phyloP scores from a whole-genome alignment of 2,113 vertebrate species.

The Corythaeola cristata region DNA sequence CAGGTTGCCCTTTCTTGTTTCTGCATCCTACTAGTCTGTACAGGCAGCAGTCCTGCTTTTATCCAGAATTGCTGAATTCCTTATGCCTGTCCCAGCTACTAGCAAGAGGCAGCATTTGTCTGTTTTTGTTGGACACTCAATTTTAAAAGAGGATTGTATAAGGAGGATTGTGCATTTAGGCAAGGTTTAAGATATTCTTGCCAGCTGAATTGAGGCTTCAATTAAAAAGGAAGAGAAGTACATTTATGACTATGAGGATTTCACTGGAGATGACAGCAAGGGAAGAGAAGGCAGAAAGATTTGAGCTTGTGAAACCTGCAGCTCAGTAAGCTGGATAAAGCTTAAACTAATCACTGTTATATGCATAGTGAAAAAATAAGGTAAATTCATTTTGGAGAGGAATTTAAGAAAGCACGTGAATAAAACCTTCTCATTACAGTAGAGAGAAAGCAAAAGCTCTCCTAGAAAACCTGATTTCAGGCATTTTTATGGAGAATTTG shows the following conservation, averaged over 20 bases:
- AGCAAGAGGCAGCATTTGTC: neutral
- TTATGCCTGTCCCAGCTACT: neutral
- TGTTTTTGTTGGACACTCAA: neutral
- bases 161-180: neutral
- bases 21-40: neutral
- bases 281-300: constrained; percentile 11
- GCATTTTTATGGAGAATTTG: neutral
- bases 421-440: neutral
- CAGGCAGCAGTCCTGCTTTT: neutral
- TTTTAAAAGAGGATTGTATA: neutral
- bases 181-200: neutral
- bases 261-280: neutral
- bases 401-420: constrained; percentile 24
- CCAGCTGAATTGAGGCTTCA: neutral
- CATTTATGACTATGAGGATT: constrained; percentile 1
- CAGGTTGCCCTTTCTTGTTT: neutral
- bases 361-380: constrained; percentile 37
- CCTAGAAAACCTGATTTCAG: neutral
- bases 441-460: neutral
- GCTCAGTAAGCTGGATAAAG: constrained; percentile 50
- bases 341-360: constrained; percentile 31
- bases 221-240: constrained; percentile 2
- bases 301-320: constrained; percentile 14
- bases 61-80: neutral
- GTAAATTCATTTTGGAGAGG: neutral